Conservation (phyloP, 2,113 vertebrate species). For the Heloderma charlesbogerti region DNA sequence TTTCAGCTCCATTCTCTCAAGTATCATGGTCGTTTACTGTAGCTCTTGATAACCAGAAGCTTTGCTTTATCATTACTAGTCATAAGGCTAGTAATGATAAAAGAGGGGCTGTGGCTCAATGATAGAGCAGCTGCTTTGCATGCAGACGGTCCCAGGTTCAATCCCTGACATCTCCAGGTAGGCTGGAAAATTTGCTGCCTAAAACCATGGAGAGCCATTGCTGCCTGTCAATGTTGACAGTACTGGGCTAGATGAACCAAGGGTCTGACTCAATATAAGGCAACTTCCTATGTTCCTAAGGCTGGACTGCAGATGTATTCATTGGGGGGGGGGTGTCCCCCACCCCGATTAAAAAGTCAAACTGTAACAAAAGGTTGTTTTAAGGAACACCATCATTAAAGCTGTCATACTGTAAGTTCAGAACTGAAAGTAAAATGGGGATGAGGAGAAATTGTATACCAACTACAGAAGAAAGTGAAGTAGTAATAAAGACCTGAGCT, state of each 20-base stretch:
- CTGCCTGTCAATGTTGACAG: too few relatives aligned
- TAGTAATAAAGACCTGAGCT: constrained; percentile 43
- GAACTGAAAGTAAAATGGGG: neutral
- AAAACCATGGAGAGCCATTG: too few relatives aligned
- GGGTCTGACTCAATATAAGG: too few relatives aligned
- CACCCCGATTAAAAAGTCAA: constrained; percentile 53
- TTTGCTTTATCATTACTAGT: constrained; percentile 68
- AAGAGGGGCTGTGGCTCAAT: too few relatives aligned
- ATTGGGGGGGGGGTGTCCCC: constrained; percentile 28
- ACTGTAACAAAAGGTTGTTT: constrained; percentile 30
- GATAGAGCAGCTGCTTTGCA: too few relatives aligned
- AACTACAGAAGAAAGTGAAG: constrained; percentile 43
- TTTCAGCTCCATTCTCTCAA: constrained; percentile 60
- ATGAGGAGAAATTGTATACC: constrained; percentile 14
- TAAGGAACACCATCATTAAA: constrained; percentile 35
- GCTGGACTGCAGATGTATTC: constrained; percentile 51
- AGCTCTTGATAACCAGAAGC: constrained; percentile 62
- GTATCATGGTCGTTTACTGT: constrained; percentile 46
- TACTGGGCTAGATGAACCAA: too few relatives aligned
- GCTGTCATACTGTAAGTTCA: neutral
- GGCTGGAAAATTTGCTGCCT: too few relatives aligned
- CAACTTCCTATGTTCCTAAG: too few relatives aligned
- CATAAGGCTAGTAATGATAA: neutral
- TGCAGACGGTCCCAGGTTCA: too few relatives aligned
- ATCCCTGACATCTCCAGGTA: too few relatives aligned